Percentiles rank a stretch among this genome's conserved stretches.
Evolutionary conservation across 2,888 invertebrate genomes (phyloP).

Genomic region (Hartigia nigra): DNA sequence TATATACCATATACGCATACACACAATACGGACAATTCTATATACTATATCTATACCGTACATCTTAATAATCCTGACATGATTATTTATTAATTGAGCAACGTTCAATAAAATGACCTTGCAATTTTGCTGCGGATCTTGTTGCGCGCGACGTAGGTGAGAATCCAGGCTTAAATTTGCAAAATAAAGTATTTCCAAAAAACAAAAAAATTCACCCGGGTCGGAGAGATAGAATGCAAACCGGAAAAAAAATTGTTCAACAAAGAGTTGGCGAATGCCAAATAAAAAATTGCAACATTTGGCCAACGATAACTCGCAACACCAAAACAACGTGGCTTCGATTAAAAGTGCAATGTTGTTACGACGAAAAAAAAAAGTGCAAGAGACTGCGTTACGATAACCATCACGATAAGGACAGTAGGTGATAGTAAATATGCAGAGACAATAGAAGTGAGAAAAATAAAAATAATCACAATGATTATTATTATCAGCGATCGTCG

Average conservation of each 20-base stretch:
- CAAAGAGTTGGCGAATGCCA: neutral
- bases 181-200: neutral
- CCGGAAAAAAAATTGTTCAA: neutral
- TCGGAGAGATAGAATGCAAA: too few species aligned
- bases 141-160: neutral
- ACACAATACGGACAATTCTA: neutral
- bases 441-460: too few species aligned
- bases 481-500: too few species aligned
- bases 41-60: neutral
- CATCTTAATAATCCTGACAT: neutral
- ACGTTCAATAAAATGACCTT: neutral
- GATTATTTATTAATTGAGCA: neutral
- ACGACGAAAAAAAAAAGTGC: too few species aligned
- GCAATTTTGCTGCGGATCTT: neutral
- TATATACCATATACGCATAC: neutral
- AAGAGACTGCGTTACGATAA: too few species aligned
- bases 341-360: too few species aligned
- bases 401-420: too few species aligned
- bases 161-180: neutral
- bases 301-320: neutral
- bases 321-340: too few species aligned
- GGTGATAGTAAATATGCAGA: too few species aligned
- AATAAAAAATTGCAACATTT: neutral
- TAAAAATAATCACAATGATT: too few species aligned
- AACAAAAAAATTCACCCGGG: too few species aligned